A percentile compares a stretch with the other conserved stretches of the same genome.
These are phyloP conservation scores for Aurelia sp. DNA, from an alignment of 30 jellyfish, hydroid and myxozoan species.

Conservation along the genomic window DNA sequence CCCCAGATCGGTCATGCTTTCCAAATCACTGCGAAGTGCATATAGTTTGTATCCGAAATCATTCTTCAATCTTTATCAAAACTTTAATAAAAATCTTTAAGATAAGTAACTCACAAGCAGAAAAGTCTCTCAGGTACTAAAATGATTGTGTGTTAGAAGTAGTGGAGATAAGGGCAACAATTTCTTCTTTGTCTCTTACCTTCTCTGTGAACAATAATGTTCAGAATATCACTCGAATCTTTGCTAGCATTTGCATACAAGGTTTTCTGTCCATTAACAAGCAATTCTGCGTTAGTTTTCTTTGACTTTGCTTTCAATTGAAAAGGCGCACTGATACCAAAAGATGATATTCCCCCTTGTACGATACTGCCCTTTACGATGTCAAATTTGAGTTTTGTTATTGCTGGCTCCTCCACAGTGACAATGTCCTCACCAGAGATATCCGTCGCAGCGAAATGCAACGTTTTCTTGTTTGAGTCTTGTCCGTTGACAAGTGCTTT, in stretches of 20 bases:
- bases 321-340: slow-evolving; percentile 68
- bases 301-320: slow-evolving; percentile 73
- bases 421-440: slow-evolving; percentile 87
- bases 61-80: no score
- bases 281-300: slow-evolving; percentile 35
- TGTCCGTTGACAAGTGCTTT: slow-evolving; percentile 66
- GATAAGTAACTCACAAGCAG: no score
- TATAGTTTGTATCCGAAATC: no score
- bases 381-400: slow-evolving; percentile 59
- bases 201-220: slow-evolving; percentile 75
- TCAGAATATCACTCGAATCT: slow-evolving; percentile 59
- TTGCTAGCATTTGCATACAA: slow-evolving; percentile 68
- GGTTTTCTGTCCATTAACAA: slow-evolving; percentile 80
- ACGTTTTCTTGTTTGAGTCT: slow-evolving; percentile 74
- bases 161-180: no score
- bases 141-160: no score
- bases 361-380: slow-evolving; percentile 57
- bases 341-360: slow-evolving; percentile 59
- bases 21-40: no score
- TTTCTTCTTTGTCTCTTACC: slow-evolving; percentile 25
- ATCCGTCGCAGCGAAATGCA: slow-evolving; percentile 84
- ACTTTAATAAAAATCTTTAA: no score
- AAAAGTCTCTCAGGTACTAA: no score
- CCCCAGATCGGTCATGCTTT: no score
- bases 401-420: slow-evolving; percentile 56